Conservation (phyloP, 2,113 vertebrate genomes). For the Muntiacus reevesi region DNA sequence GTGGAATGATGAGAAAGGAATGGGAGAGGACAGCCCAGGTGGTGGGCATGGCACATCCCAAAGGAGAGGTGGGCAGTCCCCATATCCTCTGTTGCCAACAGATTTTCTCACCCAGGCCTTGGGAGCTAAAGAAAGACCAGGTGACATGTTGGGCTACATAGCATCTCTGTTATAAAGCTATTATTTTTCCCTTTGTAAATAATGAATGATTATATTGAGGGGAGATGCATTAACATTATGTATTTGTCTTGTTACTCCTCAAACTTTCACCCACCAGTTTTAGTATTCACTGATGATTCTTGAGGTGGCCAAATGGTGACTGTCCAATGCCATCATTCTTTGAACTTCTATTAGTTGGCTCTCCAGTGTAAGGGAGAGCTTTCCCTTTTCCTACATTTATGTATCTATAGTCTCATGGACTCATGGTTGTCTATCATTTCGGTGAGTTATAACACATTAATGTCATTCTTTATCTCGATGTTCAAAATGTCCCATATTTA, state of each 20-base stretch:
- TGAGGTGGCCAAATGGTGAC: not conserved
- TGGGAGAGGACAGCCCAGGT: not conserved
- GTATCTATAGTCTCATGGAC: slow-evolving; percentile 26
- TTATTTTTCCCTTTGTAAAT: not conserved
- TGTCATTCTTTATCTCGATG: slow-evolving; percentile 42
- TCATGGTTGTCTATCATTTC: slow-evolving; percentile 7
- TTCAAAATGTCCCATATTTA: slow-evolving; percentile 4
- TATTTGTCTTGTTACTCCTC: not conserved
- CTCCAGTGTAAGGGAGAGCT: not conserved
- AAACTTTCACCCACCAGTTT: not conserved
- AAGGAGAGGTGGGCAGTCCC: not conserved
- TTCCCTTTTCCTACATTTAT: not conserved
- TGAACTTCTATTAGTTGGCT: not conserved
- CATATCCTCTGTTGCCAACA: not conserved
- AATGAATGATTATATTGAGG: not conserved
- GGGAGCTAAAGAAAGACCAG: not conserved
- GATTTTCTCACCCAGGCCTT: not conserved
- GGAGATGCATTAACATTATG: not conserved
- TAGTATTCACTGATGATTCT: not conserved
- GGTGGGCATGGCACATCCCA: not conserved
- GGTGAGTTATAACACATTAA: slow-evolving; percentile 21
- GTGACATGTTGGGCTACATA: not conserved
- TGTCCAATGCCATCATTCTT: slow-evolving; percentile 8
- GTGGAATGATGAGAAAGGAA: not conserved
- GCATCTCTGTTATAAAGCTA: not conserved